Conservation (phyloP, 1,140 invertebrate species). For the Periplaneta americana region DNA sequence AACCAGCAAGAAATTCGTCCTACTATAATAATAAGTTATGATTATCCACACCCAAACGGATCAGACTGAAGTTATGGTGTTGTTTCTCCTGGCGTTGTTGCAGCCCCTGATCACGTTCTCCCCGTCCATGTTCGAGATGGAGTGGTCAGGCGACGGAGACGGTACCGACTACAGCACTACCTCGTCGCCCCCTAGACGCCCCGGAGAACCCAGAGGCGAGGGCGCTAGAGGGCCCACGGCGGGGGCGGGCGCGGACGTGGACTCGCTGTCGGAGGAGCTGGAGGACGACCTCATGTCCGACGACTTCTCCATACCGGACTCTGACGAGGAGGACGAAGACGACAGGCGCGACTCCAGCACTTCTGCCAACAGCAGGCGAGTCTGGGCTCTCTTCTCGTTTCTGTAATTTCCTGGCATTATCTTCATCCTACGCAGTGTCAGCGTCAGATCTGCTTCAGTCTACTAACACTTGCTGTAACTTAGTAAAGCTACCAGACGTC, state of each 20-base stretch:
- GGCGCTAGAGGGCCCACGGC: background rate
- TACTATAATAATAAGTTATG: no score
- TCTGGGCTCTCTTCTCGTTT: no score
- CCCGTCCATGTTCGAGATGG: conserved; percentile 27
- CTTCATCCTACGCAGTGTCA: no score
- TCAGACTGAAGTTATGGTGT: no score
- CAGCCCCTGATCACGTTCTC: conserved; percentile 30
- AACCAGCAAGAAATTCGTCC: no score
- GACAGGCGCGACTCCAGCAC: conserved; percentile 24
- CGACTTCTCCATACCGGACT: conserved; percentile 39
- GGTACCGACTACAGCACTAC: conserved; percentile 33
- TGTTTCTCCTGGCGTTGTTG: no score
- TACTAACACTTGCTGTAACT: no score
- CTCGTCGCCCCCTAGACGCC: conserved; percentile 26
- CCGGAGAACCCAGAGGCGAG: background rate
- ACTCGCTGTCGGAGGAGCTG: conserved; percentile 35
- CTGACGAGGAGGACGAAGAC: conserved; percentile 36
- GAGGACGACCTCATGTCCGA: conserved; percentile 28
- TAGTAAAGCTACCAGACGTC: no score
- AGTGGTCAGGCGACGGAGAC: conserved; percentile 34
- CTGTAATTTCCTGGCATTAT: no score
- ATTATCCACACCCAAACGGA: no score
- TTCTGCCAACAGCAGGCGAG: conserved; percentile 20
- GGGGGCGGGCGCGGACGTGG: conserved; percentile 23
- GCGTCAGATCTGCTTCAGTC: no score